phyloP scores from a whole-genome alignment of 2,888 invertebrate genomes.

The Rutpela maculata region DNA sequence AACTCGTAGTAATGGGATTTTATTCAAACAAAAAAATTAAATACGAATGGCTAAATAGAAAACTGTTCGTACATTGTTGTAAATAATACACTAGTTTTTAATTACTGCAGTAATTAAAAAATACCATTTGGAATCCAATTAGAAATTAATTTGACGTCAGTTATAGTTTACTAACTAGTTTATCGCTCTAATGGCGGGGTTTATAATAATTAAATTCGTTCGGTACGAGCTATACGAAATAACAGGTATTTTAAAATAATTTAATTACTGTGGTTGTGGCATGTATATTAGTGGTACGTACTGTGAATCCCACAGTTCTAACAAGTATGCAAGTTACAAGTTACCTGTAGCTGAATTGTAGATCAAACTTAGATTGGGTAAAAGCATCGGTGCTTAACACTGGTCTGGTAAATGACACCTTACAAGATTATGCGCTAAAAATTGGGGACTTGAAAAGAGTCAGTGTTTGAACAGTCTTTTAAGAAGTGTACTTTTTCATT shows the following conservation, averaged over 20 bases:
- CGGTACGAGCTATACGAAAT: background rate
- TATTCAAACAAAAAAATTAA: background rate
- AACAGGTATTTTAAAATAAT: background rate
- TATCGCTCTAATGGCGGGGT: background rate
- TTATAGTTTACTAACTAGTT: background rate
- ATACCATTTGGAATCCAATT: background rate
- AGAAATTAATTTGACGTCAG: slow-evolving; percentile 1
- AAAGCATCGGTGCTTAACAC: no score
- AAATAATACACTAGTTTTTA: background rate
- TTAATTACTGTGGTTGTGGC: background rate
- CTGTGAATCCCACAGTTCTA: no score
- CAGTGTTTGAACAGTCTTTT: no score
- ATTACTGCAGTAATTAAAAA: slow-evolving; percentile 1
- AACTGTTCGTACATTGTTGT: background rate
- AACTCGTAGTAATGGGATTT: background rate
- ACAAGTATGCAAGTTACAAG: no score
- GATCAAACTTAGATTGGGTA: no score
- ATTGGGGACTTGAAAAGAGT: no score
- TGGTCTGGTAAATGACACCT: no score
- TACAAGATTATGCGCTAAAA: no score
- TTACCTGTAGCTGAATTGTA: no score
- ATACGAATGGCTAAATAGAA: background rate
- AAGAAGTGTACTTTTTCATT: no score
- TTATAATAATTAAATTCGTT: background rate
- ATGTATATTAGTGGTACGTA: background rate